These are phyloP conservation scores for Pseudomyrmex pallidus DNA, from an alignment of 1,140 invertebrate genomes.

Conservation along the genomic window DNA sequence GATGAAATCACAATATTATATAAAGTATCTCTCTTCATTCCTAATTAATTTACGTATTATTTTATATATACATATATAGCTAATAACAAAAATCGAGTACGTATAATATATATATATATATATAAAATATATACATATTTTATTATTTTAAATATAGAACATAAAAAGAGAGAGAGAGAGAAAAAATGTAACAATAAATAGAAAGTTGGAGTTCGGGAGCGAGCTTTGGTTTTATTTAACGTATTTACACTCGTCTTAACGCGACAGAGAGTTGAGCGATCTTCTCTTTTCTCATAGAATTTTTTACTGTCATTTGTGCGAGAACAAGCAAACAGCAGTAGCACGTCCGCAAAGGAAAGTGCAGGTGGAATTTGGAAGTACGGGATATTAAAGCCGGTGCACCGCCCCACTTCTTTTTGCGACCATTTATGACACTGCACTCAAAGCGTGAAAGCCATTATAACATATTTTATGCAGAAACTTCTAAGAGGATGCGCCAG, in stretches of 20 bases:
- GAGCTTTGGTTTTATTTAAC: not conserved
- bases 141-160: no score
- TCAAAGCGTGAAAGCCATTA: constrained; percentile 36
- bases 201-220: not conserved
- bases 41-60: no score
- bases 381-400: constrained; percentile 29
- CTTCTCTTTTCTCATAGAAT: constrained; percentile 7
- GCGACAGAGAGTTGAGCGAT: not conserved
- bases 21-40: no score
- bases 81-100: no score
- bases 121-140: no score
- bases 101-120: no score
- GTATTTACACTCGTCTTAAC: not conserved
- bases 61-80: no score
- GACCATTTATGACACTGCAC: not conserved
- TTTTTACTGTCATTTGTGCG: not conserved
- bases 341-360: not conserved
- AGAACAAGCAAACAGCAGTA: constrained; percentile 8
- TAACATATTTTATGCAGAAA: constrained; percentile 17
- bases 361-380: constrained; percentile 26
- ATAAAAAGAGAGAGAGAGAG: no score
- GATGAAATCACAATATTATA: no score
- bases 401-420: constrained; percentile 6
- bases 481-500: not conserved
- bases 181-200: not conserved